These are phyloP conservation scores for Archilochus colubris DNA, from an alignment of 2,113 vertebrate species.

Conservation along the genomic window DNA sequence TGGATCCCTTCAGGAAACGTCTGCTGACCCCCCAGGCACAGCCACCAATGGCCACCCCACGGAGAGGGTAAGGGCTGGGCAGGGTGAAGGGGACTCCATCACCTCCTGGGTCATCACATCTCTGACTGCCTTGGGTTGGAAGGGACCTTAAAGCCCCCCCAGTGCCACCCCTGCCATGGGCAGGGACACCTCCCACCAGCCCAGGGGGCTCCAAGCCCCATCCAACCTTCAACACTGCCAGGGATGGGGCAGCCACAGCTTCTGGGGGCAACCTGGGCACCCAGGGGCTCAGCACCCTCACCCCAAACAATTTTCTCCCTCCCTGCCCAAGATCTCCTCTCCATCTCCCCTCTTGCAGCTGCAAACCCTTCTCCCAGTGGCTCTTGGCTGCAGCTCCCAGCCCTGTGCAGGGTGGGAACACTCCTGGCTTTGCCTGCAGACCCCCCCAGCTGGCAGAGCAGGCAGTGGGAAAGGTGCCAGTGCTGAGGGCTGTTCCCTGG, in stretches of 20 bases:
- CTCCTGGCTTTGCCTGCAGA: neutral
- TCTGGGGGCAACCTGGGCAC: no score
- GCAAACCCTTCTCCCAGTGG: neutral
- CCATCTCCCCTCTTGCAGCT: no score
- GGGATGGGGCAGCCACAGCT: no score
- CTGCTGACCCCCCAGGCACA: conserved; percentile 88
- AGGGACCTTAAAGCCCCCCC: no score
- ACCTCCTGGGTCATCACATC: neutral
- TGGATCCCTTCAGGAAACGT: conserved; percentile 92
- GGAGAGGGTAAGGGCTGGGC: conserved; percentile 86
- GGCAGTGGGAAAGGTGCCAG: neutral
- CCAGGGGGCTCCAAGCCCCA: no score
- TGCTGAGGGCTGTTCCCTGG: rapidly evolving
- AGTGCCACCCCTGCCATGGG: no score
- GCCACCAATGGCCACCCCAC: conserved; percentile 79
- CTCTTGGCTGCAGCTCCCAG: neutral
- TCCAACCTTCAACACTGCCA: no score
- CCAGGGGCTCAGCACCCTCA: no score
- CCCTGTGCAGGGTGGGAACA: neutral
- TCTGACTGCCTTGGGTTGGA: no score
- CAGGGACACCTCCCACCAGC: no score
- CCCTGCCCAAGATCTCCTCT: no score
- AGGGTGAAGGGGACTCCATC: rapidly evolving
- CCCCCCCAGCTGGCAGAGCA: neutral
- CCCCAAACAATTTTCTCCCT: no score